Base-by-base conservation (phyloP, 2,113 vertebrate genomes). In the Platysteira castanea region DNA sequence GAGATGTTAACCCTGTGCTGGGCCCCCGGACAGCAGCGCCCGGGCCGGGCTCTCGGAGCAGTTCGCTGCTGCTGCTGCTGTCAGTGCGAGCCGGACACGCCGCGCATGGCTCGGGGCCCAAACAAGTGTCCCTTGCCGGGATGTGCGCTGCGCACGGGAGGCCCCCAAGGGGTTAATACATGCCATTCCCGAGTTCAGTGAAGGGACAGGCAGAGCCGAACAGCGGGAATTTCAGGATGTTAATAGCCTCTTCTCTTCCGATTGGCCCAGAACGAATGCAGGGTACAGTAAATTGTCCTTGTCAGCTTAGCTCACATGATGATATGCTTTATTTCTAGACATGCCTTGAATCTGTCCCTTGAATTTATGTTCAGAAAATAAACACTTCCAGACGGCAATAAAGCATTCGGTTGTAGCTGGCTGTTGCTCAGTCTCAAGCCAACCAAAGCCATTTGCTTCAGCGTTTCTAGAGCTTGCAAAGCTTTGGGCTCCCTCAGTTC, bases 331-430 rank as follows among this genome's bases (percentile, higher is more conserved):
- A 98, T 98, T 98, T 98, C 98, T 98, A 98, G 98, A 98, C 98
- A 98, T 98, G 98, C 98, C 98, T 98, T 98, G 98, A 98, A 98
- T 98, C 98, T 98, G 98, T 98, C 98, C 98, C 95, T 97, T 98
- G 98, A 98, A 98, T 98, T 98, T 98, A 98, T 98, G 98, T 97
- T 98, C 98, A 98, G 98, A 98, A 98, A 98, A 98, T 98, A 98
- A 98, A 98, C 98, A 98, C 98, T 98, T 98, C 98, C 98, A 98
- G 98, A 98, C 97, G 42, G 98, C 98, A 98, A 96, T 98, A 98
- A 98, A 98, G 97, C 98, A 98, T 98, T 97, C 96, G 50, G 95
- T 98, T 98, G 97, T 90, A 97, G 97, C 97, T 97, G 96, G 97
- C 84, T 95, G 95, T 95, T 97, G 96, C 97, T 97, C 67, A 90